Evolutionary conservation across 2,797 vertebrate species (phyloP), one percentile per base, ranked within the genome.

Genomic region (Otolemur crassicaudatus): DNA sequence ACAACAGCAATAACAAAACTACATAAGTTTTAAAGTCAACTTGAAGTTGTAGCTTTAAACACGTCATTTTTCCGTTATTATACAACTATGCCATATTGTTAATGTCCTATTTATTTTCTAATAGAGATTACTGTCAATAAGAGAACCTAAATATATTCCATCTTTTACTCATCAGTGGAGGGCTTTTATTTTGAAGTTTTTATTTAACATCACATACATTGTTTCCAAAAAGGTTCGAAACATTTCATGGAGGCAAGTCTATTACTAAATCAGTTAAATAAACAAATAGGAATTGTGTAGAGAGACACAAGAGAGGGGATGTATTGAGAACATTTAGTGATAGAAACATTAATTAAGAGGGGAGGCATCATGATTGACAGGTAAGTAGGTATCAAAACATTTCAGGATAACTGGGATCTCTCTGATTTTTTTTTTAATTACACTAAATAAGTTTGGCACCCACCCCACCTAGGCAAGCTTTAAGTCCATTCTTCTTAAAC

Each of bases 151-250:
- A 34, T 80, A 16, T 56, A 34, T 90, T 80, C 63, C 53, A 69
- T 49, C 56, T 79, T 5, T 83, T 77, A 72, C 49, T 7, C 23
- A 89, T 11, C 31, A 89, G 58, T 34, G 37, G 31, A 83, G 31
- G 14, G 25, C 19, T 96, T 43, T 92, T 37, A 93, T 63, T 88
- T 82, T 81, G 58, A 92, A 53, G 46, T 63, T 91, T 84, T 93
- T 94, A 79, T 70, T 83, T 87, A 89, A 79, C 17, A 87, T 83
- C 31, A 84, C 4, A 58, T 75, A 67, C 37, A 92, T 91, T 49
- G 94, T 76, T 94, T 92, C 90, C 31, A 87, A 94, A 94, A 25
- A 90, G 40, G 2, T 77, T 73, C 31, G 56, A 89, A 95, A 49
- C 23, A 58, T 90, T 93, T 93, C 46, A 90, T 12, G 53, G 43